Percentiles rank a stretch among this genome's conserved stretches.
phyloP scores from a whole-genome alignment of 2,113 vertebrate genomes.

The Thymallus thymallus region DNA sequence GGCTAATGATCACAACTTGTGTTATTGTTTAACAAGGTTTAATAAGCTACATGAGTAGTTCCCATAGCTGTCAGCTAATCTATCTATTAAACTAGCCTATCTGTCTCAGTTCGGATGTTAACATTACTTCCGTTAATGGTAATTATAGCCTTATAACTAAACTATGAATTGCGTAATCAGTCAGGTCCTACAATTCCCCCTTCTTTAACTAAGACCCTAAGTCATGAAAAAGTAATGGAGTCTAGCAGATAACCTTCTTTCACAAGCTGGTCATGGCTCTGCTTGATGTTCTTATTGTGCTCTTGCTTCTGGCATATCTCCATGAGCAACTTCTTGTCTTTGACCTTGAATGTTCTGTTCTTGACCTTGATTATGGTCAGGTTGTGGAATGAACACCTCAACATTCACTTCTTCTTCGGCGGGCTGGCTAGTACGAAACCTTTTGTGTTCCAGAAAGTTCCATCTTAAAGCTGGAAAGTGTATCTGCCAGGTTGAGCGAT shows the following conservation, averaged over 20 bases:
- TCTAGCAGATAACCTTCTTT: not conserved
- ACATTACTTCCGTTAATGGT: no score
- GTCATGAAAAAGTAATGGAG: slow-evolving; percentile 1
- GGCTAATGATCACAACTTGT: no score
- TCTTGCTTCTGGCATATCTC: slow-evolving; percentile 2
- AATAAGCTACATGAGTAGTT: no score
- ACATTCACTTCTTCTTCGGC: not conserved
- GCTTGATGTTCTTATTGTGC: not conserved
- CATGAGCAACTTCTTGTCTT: slow-evolving; percentile 5
- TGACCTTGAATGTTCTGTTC: not conserved
- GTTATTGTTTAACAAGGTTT: no score
- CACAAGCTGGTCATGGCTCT: not conserved
- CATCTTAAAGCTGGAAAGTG: slow-evolving; percentile 3
- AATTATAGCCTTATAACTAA: no score
- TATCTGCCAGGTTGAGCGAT: not conserved
- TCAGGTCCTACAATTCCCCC: slow-evolving; percentile 3
- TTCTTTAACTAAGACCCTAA: not conserved
- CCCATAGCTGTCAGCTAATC: no score
- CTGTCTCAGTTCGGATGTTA: no score
- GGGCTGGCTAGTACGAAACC: not conserved
- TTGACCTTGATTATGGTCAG: not conserved
- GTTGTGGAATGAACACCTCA: slow-evolving; percentile 6
- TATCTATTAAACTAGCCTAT: no score
- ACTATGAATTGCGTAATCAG: slow-evolving; percentile 1
- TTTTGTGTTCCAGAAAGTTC: slow-evolving; percentile 5